Percentiles rank a stretch among this genome's conserved stretches.
These are phyloP conservation scores for Podarcis raffonei DNA, from an alignment of 2,113 vertebrate genomes.

Conservation along the genomic window DNA sequence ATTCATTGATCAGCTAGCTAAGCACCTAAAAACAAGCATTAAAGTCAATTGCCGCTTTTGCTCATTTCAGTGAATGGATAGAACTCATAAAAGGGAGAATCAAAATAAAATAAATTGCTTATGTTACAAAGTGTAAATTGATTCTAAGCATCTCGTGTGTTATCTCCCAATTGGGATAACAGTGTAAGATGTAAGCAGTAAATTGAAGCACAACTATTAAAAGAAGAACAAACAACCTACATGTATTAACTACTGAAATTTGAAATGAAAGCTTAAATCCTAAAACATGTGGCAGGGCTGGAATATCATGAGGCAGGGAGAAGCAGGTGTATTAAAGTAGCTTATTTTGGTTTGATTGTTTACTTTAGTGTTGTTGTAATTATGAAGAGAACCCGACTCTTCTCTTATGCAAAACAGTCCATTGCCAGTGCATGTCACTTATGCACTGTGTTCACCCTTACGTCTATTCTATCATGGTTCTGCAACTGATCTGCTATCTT, in stretches of 20 bases:
- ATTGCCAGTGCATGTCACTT: too few species aligned
- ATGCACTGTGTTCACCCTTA: too few species aligned
- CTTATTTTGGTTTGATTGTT: not conserved
- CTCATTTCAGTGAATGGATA: not conserved
- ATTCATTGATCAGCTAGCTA: not conserved
- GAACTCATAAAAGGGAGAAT: not conserved
- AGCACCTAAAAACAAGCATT: conserved; percentile 4
- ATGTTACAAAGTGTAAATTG: not conserved
- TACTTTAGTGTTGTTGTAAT: not conserved
- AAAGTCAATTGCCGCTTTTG: not conserved
- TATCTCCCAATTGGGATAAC: not conserved
- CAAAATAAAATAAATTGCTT: conserved; percentile 16
- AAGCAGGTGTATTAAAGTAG: not conserved
- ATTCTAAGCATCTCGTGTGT: accelerated
- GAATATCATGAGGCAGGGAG: not conserved
- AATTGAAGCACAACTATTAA: not conserved
- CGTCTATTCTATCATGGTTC: too few species aligned
- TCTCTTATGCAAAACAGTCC: too few species aligned
- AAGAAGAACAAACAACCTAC: not conserved
- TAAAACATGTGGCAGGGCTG: not conserved
- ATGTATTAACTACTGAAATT: accelerated
- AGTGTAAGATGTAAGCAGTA: not conserved
- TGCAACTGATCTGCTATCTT: too few species aligned
- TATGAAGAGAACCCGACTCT: not conserved
- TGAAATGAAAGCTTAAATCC: not conserved